These are phyloP conservation scores for Volucella zonaria DNA, from an alignment of 2,888 invertebrate species.

Conservation along the genomic window DNA sequence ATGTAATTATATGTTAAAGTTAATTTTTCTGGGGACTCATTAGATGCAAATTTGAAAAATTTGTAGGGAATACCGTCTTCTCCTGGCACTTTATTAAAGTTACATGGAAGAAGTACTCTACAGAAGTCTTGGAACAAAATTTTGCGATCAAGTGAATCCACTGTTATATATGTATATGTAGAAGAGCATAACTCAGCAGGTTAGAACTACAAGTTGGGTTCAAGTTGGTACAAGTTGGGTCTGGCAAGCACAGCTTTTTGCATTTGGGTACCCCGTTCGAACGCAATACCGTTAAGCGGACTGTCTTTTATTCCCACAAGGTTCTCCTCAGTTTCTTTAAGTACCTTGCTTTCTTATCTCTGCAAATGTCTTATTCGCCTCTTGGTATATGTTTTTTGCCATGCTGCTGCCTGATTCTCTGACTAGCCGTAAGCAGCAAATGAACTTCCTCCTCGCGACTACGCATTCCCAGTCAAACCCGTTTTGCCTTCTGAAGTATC, in stretches of 20 bases:
- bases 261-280: not conserved
- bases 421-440: not conserved
- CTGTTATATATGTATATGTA: too few species aligned
- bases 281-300: too few species aligned
- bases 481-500: not conserved
- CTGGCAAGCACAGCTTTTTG: not conserved
- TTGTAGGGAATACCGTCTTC: too few species aligned
- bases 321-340: not conserved
- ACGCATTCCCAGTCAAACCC: not conserved
- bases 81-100: too few species aligned
- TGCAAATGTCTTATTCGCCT: not conserved
- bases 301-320: not conserved
- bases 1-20: not conserved
- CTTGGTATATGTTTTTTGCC: not conserved
- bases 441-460: not conserved
- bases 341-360: not conserved
- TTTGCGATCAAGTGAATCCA: not conserved
- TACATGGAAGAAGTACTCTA: not conserved
- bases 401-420: not conserved
- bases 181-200: not conserved
- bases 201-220: slow-evolving; percentile 2
- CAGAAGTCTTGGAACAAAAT: not conserved
- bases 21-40: not conserved
- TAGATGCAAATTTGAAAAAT: slow-evolving; percentile 1
- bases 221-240: not conserved